phyloP scores from a whole-genome alignment of 2,113 vertebrate genomes.

The Leucosticte australis region DNA sequence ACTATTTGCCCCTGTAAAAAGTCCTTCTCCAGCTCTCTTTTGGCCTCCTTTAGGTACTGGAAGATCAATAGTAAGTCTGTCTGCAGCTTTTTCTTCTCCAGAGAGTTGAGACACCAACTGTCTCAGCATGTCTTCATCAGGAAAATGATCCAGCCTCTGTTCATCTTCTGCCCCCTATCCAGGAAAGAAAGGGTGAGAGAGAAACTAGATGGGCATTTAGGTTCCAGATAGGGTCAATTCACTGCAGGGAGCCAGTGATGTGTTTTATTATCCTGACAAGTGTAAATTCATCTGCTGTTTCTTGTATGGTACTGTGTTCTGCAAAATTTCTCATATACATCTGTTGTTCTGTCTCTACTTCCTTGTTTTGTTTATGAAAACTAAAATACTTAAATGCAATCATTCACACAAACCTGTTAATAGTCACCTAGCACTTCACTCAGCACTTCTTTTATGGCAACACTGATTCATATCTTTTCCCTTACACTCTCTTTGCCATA shows the following conservation, averaged over 20 bases:
- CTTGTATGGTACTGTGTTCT: not conserved
- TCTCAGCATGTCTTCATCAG: not conserved
- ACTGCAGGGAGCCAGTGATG: not conserved
- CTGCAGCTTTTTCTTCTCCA: not conserved
- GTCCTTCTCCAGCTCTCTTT: not conserved
- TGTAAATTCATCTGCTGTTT: not conserved
- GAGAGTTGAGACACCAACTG: not conserved
- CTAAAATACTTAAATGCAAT: not conserved
- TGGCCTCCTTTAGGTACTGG: not conserved
- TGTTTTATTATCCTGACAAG: not conserved
- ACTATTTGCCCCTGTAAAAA: not conserved
- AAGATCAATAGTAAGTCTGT: not conserved
- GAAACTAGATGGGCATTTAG: not conserved
- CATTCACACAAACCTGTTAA: not conserved
- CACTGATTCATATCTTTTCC: not conserved
- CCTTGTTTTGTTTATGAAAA: not conserved
- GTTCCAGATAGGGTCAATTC: not conserved
- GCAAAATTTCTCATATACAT: not conserved
- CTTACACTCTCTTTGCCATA: not conserved
- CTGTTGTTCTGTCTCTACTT: not conserved
- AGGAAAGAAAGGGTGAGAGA: not conserved
- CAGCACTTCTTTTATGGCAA: not conserved
- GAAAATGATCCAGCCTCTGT: not conserved
- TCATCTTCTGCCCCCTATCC: not conserved
- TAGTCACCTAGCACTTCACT: not conserved